phyloP scores from a whole-genome alignment of 2,888 invertebrate species.

The Calliopum simillimum region DNA sequence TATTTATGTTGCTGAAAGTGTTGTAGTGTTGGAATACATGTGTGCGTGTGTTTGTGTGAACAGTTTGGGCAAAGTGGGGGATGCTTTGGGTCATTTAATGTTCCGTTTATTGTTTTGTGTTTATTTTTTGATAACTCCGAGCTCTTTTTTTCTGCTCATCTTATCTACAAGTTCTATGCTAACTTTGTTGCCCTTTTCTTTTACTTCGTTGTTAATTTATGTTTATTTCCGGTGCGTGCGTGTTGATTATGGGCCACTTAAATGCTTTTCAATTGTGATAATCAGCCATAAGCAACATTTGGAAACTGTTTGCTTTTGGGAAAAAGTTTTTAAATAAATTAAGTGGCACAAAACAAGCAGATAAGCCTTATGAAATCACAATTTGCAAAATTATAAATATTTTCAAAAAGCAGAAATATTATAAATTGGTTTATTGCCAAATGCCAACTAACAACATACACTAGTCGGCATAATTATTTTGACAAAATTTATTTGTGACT shows the following conservation, averaged over 20 bases:
- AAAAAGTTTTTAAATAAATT: too few species aligned
- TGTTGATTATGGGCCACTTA: slow-evolving; percentile 15
- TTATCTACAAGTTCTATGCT: not conserved
- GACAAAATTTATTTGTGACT: too few species aligned
- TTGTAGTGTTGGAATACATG: not conserved
- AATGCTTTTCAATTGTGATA: slow-evolving; percentile 18
- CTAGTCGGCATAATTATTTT: too few species aligned
- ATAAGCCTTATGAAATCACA: too few species aligned
- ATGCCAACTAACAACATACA: too few species aligned
- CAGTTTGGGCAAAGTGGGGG: not conserved
- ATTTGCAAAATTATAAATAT: too few species aligned
- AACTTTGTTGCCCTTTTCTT: too few species aligned
- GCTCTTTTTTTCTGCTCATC: not conserved
- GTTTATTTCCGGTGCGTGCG: slow-evolving; percentile 25
- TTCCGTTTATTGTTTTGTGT: slow-evolving; percentile 13
- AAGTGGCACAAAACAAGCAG: too few species aligned
- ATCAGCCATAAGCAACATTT: not conserved
- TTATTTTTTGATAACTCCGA: not conserved
- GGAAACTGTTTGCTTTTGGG: too few species aligned
- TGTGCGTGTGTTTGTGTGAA: not conserved
- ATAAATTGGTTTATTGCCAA: too few species aligned
- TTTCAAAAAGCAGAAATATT: too few species aligned
- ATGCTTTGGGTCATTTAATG: slow-evolving; percentile 19
- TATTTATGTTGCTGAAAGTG: not conserved
- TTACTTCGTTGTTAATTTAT: slow-evolving; percentile 7